A percentile compares a stretch with the other conserved stretches of the same genome.
Evolutionary conservation across 2,113 vertebrate species (phyloP).

Genomic region (Melospiza georgiana): DNA sequence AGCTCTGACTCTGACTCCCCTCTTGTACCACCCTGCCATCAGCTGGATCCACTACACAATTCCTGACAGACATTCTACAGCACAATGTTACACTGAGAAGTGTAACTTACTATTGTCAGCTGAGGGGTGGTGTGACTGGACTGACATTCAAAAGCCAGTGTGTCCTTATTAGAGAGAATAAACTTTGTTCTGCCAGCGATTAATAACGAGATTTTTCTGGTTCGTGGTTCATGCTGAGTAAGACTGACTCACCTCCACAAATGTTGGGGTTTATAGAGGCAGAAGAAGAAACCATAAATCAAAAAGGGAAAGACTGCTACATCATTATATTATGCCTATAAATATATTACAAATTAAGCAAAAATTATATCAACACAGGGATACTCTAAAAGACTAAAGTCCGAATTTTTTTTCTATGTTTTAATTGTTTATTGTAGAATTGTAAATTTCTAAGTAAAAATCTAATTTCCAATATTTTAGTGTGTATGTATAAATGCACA

Average conservation of each 20-base stretch:
- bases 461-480: neutral
- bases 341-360: neutral
- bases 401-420: neutral
- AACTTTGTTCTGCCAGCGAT: neutral
- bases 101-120: neutral
- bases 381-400: neutral
- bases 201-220: neutral
- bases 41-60: neutral
- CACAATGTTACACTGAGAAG: neutral
- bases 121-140: neutral
- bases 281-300: constrained; percentile 10
- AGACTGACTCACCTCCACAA: neutral
- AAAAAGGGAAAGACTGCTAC: neutral
- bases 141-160: neutral
- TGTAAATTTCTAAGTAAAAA: neutral
- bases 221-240: neutral
- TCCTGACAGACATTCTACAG: neutral
- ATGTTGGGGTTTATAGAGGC: neutral
- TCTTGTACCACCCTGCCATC: neutral
- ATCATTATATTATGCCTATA: neutral
- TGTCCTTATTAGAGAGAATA: neutral
- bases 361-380: neutral
- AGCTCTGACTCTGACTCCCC: neutral
- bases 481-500: neutral
- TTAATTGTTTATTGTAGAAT: neutral